Evolutionary conservation across 1,140 invertebrate species (phyloP), one percentile per base, ranked within the genome.

Genomic region (Coenobita brevimanus): DNA sequence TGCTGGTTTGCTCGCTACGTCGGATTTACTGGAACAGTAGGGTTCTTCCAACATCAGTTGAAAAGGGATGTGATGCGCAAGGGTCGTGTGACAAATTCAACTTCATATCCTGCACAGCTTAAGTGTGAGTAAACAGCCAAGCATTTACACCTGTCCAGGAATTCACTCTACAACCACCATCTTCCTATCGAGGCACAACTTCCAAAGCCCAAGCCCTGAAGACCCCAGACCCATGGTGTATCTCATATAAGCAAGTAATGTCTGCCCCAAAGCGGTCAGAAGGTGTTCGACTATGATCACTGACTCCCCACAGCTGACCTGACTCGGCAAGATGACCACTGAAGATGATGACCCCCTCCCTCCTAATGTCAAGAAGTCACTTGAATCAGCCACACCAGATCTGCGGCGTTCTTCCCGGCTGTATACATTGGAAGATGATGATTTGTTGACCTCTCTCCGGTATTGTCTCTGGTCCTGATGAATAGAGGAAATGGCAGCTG

Each of bases 281-380:
- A 30, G 36, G 54, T 57, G 54, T 57, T 13, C 17, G 30, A 38
- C 41, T 38, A 36, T 17, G 4, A 30, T 33, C 33, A 71, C 41
- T 36, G 50, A 81, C 24, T 64, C 33, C n/a, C 64, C n/a, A 13
- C 60, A 71, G 80, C 80, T 82, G 80, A 82, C 80, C 80, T 82
- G 80, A 82, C 80, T 60, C 50, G 57, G 80, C 38, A 82, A 82
- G 80, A 82, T 82, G 80, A 82, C 80, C 62, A 82, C 80, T 50
- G 80, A 82, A 69, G 80, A 82, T 69, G 80, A 82, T n/a, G 80
- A 82, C 80, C 80, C 80, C 80, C 80, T 82, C 80, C 80, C 80
- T 82, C 80, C 80, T 82, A 82, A 60, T 43, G 80, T 82, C 80
- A 82, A 82, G 80, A 69, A 82, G 80, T 82, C 80, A 82, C 54